Conservation (phyloP, 2,797 vertebrate genomes). For the Tenualosa thibaudeaui region DNA sequence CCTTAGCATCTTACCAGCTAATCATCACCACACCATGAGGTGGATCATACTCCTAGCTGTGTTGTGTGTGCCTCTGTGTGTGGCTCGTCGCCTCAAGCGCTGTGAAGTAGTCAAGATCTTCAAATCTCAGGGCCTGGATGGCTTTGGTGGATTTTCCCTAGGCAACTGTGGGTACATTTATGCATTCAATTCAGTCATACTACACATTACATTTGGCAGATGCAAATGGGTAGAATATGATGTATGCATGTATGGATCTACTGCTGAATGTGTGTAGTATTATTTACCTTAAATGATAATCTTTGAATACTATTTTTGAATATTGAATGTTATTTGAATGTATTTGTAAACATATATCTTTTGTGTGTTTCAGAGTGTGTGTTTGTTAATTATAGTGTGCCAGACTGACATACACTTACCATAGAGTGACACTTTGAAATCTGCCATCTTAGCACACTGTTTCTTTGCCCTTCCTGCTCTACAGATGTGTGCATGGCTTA, state of each 20-base stretch:
- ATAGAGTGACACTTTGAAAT: background rate
- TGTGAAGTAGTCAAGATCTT: constrained; percentile 46
- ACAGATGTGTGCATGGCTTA: constrained; percentile 52
- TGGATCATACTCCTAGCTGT: constrained; percentile 29
- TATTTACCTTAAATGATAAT: background rate
- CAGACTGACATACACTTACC: background rate
- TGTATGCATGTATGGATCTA: background rate
- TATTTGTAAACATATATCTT: too few relatives aligned
- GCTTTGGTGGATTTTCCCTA: constrained; percentile 49
- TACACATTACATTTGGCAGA: background rate
- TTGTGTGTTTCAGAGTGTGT: background rate
- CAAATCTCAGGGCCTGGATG: constrained; percentile 42
- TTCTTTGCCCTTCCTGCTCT: too few relatives aligned
- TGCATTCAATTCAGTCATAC: background rate
- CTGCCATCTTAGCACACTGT: background rate
- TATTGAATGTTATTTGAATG: too few relatives aligned
- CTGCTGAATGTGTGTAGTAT: background rate
- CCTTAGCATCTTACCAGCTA: background rate
- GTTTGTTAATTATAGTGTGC: background rate
- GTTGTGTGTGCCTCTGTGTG: constrained; percentile 34
- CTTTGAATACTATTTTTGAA: too few relatives aligned
- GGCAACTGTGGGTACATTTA: constrained; percentile 52
- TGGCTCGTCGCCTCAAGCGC: constrained; percentile 23
- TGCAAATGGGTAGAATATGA: background rate
- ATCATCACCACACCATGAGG: constrained; percentile 37